Conservation (phyloP, 2,888 invertebrate genomes). For the Cepaea hortensis region DNA sequence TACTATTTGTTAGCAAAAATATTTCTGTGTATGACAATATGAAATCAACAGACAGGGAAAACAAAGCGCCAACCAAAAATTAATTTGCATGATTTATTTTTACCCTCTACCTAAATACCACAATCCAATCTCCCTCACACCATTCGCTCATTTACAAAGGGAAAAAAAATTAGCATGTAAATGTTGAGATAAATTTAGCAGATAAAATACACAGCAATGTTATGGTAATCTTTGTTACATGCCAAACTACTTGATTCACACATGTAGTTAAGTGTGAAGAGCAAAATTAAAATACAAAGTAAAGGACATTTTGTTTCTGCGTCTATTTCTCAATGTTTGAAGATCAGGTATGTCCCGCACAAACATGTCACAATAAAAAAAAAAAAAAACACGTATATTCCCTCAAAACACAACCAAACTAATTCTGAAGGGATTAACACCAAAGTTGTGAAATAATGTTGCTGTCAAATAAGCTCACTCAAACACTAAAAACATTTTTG, state of each 20-base stretch:
- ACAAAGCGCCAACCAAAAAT: too few relatives aligned
- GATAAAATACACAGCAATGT: conserved; percentile 2
- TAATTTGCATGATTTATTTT: too few relatives aligned
- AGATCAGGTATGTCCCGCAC: neutral
- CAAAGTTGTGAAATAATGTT: neutral
- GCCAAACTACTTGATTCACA: neutral
- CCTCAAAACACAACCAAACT: conserved; percentile 1
- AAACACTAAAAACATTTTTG: neutral
- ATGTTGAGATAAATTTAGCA: conserved; percentile 6
- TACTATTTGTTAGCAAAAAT: too few relatives aligned
- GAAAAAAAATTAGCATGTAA: neutral
- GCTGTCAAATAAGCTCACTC: neutral
- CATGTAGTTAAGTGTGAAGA: neutral
- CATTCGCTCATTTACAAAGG: too few relatives aligned
- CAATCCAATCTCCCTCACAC: too few relatives aligned
- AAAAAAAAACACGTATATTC: neutral
- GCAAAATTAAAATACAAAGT: neutral
- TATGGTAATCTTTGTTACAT: neutral
- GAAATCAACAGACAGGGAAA: too few relatives aligned
- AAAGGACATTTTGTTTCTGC: conserved; percentile 8
- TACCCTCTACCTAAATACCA: too few relatives aligned
- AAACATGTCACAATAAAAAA: neutral
- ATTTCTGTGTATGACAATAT: too few relatives aligned
- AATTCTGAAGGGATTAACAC: neutral
- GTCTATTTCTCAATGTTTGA: neutral